These are phyloP conservation scores for Sipha flava DNA, from an alignment of 1,140 invertebrate genomes.

Conservation along the genomic window DNA sequence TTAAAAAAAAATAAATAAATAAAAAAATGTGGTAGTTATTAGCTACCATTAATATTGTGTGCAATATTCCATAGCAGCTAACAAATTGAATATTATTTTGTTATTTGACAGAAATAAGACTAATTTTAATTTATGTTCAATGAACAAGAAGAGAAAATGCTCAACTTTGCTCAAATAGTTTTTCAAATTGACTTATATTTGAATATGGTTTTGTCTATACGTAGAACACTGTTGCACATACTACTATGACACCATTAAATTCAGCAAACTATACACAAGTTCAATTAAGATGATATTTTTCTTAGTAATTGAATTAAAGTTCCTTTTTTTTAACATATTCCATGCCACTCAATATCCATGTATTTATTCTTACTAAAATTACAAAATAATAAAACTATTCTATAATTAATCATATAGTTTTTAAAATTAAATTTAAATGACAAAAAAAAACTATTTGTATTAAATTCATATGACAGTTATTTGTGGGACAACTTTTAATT, in stretches of 20 bases:
- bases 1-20: too few species aligned
- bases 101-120: neutral
- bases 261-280: too few species aligned
- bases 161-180: slow-evolving; percentile 9
- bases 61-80: neutral
- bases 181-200: neutral
- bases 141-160: neutral
- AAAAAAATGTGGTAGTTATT: too few species aligned
- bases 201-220: neutral
- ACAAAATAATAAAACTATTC: too few species aligned
- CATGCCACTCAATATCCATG: neutral
- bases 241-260: neutral
- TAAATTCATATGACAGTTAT: too few species aligned
- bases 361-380: too few species aligned
- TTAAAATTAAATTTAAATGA: too few species aligned
- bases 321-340: neutral
- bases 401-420: too few species aligned
- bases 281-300: neutral
- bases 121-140: neutral
- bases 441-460: neutral
- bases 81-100: neutral
- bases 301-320: neutral
- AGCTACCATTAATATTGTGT: neutral
- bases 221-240: neutral
- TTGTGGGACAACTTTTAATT: too few species aligned